Base-by-base conservation (phyloP, 64 coral and sea anemone genomes). In the Porites australiensis region DNA sequence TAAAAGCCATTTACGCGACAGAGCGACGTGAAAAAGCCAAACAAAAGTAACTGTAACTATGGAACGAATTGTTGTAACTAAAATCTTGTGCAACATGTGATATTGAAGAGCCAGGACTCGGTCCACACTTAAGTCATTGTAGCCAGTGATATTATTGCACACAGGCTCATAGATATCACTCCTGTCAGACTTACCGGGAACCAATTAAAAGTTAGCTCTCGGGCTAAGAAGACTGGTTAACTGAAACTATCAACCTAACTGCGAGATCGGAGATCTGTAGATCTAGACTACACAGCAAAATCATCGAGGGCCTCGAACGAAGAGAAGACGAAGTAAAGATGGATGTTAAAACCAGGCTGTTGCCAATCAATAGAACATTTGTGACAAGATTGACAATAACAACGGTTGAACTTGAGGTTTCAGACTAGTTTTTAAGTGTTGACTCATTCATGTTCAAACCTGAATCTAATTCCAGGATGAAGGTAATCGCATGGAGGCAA, bases 1-100 rank as follows among this genome's bases (percentile, higher is more conserved):
- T 51, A 52, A 27, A 14, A 37, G 82, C 78, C 89, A 91, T 5
- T 82, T 15, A 5, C 83, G 69, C 46, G 74, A 12, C 2, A 58
- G 49, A 46, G 89, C 82, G 21, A 83, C 48, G 4, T 50, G 77
- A 23, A 22, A 62, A 19, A 64, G 13, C 13, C 12, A 15, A 15
- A 64, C 4, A 64, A 64, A 64, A 16, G 61, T 64, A 15, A 64
- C 16, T 8, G 53, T 57, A 11, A 8, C 6, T 8, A 57, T 57
- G 53, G 53, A 5, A 8, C 53, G 53, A 11, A 11, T 8, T 8
- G 70, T 1, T 11, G 70, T 72, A 5, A 72, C 70, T 23, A 72
- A 23, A 9, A 15, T 15, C 7, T 9, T 8, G 16, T 72, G 16
- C 8, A 7, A 7, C n/a, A 72, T 21, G 44, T 72, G 70, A 72